Base-by-base conservation (phyloP, 2,888 invertebrate species). In the Monoplex corrugatus region DNA sequence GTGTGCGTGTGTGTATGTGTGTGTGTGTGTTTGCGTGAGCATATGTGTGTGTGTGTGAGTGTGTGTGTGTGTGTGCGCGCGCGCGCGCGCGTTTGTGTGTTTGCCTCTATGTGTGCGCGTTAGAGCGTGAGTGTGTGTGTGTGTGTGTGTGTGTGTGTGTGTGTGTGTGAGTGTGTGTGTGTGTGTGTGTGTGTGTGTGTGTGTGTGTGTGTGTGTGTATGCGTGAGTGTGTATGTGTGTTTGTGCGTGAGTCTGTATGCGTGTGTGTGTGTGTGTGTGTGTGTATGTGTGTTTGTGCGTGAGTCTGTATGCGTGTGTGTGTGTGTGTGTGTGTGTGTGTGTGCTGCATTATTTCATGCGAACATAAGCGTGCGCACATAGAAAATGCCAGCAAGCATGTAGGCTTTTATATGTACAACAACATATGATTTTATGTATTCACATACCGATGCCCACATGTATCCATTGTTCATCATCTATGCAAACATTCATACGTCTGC, bases 121-220 rank as follows among this genome's bases (percentile, higher is more conserved):
- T 13, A 13, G 50, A 13, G 16, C 16, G 50, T 50, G 16, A 13
- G 50, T 16, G 16, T 50, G 50, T 50, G 16, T 16, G 50, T 50
- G 16, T 50, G 16, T 50, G 16, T 50, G 50, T 16, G 16, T 50
- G 50, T 50, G 3, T 72, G 72, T 72, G 35, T 72, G 72, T 50
- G 32, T 85, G 45, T 85, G 23, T 85, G 45, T 85, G 23, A 50
- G 45, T 85, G 23, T 85, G 45, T 32, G 23, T 85, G 57, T 44
- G 38, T 85, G 45, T 57, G 23, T 85, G 45, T 57, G 23, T 85
- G 45, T 38, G 23, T 85, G 45, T 57, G 23, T 85, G 45, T 85
- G 23, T 63, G 57, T 63, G n/a, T 86, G 57, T 63, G n/a, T 86
- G 38, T 86, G n/a, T 63, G 57, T 86, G n/a, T 16, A 38, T 86